These are phyloP conservation scores for Platycheirus rosarum DNA, from an alignment of 2,888 invertebrate genomes.

Conservation along the genomic window DNA sequence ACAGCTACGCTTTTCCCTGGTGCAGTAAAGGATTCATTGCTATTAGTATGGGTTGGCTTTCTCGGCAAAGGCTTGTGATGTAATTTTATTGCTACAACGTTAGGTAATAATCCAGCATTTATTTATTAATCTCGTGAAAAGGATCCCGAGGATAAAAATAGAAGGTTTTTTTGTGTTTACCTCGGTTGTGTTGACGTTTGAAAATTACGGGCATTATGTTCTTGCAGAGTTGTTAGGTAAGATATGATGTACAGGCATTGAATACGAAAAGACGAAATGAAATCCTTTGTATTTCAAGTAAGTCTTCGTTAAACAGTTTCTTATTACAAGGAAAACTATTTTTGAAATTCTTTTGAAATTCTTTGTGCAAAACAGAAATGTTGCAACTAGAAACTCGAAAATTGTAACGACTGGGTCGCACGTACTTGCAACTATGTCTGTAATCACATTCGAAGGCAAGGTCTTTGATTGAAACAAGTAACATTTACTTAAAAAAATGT, in stretches of 20 bases:
- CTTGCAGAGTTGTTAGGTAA: slow-evolving; percentile 25
- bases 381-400: no score
- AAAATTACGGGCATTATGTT: slow-evolving; percentile 36
- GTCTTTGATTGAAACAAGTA: no score
- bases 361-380: no score
- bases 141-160: slow-evolving; percentile 17
- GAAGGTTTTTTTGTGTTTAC: slow-evolving; percentile 31
- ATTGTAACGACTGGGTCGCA: no score
- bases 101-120: slow-evolving; percentile 64
- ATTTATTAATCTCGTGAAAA: slow-evolving; percentile 59
- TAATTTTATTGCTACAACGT: slow-evolving; percentile 65
- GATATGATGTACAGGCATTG: slow-evolving; percentile 32
- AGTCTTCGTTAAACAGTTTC: neutral
- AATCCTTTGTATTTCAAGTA: neutral
- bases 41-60: slow-evolving; percentile 49
- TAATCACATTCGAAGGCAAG: no score
- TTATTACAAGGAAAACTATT: no score
- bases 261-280: neutral
- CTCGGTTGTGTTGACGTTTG: slow-evolving; percentile 40
- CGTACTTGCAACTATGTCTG: no score
- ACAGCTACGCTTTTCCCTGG: neutral
- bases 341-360: no score
- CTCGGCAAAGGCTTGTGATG: slow-evolving; percentile 46
- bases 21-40: neutral
- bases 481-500: no score